A percentile compares a stretch with the other conserved stretches of the same genome.
Conservation (phyloP, 2,113 vertebrate genomes). For the Oryzias celebensis region DNA sequence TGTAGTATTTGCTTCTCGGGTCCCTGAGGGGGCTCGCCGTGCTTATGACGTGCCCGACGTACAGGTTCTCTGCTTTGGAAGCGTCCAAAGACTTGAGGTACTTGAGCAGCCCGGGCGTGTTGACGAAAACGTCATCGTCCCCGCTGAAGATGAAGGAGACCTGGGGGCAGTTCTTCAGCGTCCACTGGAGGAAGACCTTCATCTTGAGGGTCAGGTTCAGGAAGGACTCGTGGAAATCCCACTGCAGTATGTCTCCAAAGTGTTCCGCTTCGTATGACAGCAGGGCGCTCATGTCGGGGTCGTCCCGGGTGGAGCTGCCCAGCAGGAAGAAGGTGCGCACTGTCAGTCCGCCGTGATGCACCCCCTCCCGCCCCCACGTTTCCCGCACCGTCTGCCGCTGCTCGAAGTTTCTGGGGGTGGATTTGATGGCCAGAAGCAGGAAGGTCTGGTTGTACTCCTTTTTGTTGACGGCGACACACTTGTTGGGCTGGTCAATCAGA, state of each 20-base stretch:
- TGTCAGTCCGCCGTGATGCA: slow-evolving; percentile 18
- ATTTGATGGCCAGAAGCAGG: slow-evolving; percentile 79
- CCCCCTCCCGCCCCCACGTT: slow-evolving; percentile 74
- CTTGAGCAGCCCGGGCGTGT: slow-evolving; percentile 72
- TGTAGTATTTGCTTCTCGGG: slow-evolving; percentile 80
- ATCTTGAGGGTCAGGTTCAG: slow-evolving; percentile 78
- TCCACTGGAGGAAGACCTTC: slow-evolving; percentile 75
- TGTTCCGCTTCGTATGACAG: slow-evolving; percentile 67
- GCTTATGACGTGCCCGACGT: slow-evolving; percentile 77
- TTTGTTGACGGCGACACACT: slow-evolving; percentile 47
- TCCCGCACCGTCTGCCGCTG: slow-evolving; percentile 72
- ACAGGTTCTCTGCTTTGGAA: slow-evolving; percentile 58
- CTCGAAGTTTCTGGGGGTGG: slow-evolving; percentile 66
- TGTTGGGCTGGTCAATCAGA: slow-evolving; percentile 71
- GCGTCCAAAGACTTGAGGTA: slow-evolving; percentile 65
- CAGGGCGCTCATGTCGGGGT: slow-evolving; percentile 61
- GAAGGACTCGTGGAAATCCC: slow-evolving; percentile 79
- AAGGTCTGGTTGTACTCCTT: background rate
- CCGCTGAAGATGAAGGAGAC: slow-evolving; percentile 79
- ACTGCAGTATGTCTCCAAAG: slow-evolving; percentile 76
- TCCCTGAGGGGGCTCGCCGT: slow-evolving; percentile 69
- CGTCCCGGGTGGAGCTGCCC: slow-evolving; percentile 53
- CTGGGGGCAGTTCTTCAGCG: slow-evolving; percentile 50
- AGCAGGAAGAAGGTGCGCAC: slow-evolving; percentile 76
- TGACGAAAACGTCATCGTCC: slow-evolving; percentile 85